A percentile compares a stretch with the other conserved stretches of the same genome.
These are phyloP conservation scores for Hemibagrus wyckioides DNA, from an alignment of 2,113 vertebrate species.

Conservation along the genomic window DNA sequence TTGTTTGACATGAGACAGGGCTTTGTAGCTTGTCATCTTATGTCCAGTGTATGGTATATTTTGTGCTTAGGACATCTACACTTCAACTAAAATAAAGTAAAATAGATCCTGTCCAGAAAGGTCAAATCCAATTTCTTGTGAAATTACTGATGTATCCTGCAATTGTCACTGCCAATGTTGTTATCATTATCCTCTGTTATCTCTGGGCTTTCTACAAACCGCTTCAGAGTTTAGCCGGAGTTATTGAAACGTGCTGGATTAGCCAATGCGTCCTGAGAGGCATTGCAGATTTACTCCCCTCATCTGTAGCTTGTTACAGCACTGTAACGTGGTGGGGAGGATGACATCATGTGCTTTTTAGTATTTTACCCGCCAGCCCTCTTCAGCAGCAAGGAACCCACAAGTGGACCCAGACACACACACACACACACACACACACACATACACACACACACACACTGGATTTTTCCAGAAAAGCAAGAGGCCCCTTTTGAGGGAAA, in stretches of 20 bases:
- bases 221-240: background rate
- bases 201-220: background rate
- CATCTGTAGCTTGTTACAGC: slow-evolving; percentile 76
- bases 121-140: background rate
- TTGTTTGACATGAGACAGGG: background rate
- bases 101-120: background rate
- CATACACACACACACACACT: slow-evolving; percentile 48
- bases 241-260: background rate
- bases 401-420: slow-evolving; percentile 78
- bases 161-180: background rate
- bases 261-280: background rate
- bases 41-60: background rate
- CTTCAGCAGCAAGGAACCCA: slow-evolving; percentile 74
- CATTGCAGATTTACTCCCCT: slow-evolving; percentile 18
- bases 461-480: slow-evolving; percentile 77
- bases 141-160: background rate
- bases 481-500: slow-evolving; percentile 68
- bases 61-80: background rate
- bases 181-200: background rate
- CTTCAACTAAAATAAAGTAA: background rate
- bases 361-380: slow-evolving; percentile 66
- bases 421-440: slow-evolving; percentile 12
- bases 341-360: slow-evolving; percentile 76
- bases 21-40: background rate
- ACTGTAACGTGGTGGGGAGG: slow-evolving; percentile 54